Conservation (phyloP, 1,140 invertebrate species). For the Pemphigus obesinymphae region DNA sequence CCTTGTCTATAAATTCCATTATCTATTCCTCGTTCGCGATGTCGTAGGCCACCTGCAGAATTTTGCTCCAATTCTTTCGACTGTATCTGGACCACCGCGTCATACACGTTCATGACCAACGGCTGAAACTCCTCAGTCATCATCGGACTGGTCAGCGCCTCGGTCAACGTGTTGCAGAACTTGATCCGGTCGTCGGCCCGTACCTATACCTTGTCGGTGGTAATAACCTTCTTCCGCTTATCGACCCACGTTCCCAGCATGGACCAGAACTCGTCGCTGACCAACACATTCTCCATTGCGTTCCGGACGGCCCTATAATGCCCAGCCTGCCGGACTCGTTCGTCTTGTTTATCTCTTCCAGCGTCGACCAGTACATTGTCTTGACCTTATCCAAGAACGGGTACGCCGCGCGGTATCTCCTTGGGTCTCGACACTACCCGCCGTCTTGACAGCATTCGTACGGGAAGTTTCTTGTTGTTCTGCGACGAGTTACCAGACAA, state of each 20-base stretch:
- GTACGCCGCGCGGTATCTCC: background rate
- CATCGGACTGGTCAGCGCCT: background rate
- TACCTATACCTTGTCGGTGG: background rate
- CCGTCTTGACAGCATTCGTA: no score
- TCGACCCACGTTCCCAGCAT: accelerated
- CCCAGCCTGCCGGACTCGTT: background rate
- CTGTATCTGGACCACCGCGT: accelerated
- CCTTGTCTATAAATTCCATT: no score
- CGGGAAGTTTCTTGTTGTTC: no score
- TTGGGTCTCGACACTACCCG: background rate
- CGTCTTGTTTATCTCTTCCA: background rate
- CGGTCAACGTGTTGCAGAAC: background rate
- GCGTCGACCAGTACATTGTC: background rate
- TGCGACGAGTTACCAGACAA: no score
- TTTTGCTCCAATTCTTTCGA: no score
- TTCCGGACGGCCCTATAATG: background rate
- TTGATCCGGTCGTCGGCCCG: background rate
- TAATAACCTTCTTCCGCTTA: background rate
- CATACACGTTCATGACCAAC: background rate
- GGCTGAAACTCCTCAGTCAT: background rate
- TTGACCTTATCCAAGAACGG: background rate
- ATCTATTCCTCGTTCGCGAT: background rate
- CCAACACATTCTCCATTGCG: background rate
- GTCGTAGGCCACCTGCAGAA: background rate
- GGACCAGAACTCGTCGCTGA: background rate